Base-by-base conservation (phyloP, 2,113 vertebrate genomes). In the Urocolius indicus region DNA sequence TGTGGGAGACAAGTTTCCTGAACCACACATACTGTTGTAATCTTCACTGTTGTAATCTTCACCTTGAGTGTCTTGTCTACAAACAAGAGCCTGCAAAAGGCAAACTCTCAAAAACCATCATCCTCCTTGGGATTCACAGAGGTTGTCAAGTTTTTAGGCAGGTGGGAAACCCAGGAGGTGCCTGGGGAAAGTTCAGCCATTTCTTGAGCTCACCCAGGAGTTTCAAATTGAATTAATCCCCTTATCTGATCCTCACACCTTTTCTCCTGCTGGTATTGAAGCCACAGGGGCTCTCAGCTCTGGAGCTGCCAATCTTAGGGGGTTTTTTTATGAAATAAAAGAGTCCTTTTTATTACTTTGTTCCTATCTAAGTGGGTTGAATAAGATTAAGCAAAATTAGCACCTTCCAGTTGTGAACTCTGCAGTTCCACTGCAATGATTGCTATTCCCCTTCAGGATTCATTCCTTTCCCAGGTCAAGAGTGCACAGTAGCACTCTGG, bases 391-490 rank as follows among this genome's bases (percentile, higher is more conserved):
- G 89, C 43, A 34, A 95, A 96, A 96, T 94, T 92, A 96, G 84
- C 96, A 67, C 95, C 96, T 96, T 91, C 68, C 94, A 96, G 77
- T 91, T 55, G 65, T 59, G 83, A 92, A 89, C 78, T 96, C 84
- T n/a, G n/a, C 87, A 59, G 67, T 97, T 95, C 96, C 96, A 52
- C 81, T 71, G 84, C 83, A 51, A 8, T 76, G 69, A 94, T 72
- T 89, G 93, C 96, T 94, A 73, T 48, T 86, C 84, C 94, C 91
- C 94, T 78, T 93, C 88, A 95, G 91, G 94, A 96, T 72, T 89
- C 96, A 93, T 96, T 94, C 90, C 74, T 95, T 85, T 96, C 80
- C 90, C 81, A 34, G 95, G 96, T 96, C 96, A 87, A 51, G 84
- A 92, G 94, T 89, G 84, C 87, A 95, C 78, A 49, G 91, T 48